Evolutionary conservation across 2,797 vertebrate genomes (phyloP).

Genomic region (Myotis daubentonii): DNA sequence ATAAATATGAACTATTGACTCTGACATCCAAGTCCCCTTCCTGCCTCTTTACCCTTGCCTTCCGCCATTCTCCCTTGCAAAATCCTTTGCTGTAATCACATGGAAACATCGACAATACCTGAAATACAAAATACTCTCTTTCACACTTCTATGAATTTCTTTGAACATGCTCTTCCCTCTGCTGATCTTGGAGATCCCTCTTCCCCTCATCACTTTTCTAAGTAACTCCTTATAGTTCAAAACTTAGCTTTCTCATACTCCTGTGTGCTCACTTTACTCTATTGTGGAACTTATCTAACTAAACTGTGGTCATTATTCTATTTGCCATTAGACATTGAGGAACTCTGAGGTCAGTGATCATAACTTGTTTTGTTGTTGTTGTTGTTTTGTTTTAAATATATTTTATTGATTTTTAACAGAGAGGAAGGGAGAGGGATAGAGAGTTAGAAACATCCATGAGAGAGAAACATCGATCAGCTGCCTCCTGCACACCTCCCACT

Average conservation of each 20-base stretch:
- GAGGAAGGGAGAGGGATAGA: too few species aligned
- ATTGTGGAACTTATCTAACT: not conserved
- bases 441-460: too few species aligned
- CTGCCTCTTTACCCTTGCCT: not conserved
- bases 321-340: not conserved
- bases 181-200: not conserved
- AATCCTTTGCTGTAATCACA: not conserved
- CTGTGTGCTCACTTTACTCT: not conserved
- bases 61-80: not conserved
- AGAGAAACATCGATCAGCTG: too few species aligned
- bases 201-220: not conserved
- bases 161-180: not conserved
- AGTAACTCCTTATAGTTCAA: not conserved
- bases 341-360: not conserved
- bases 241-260: not conserved
- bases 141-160: not conserved
- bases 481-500: too few species aligned
- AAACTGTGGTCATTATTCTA: not conserved
- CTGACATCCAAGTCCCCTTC: not conserved
- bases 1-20: not conserved
- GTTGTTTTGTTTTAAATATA: too few species aligned
- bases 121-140: not conserved
- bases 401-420: too few species aligned
- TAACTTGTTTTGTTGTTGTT: not conserved
- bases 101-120: not conserved